Evolutionary conservation across 2,797 vertebrate species (phyloP), one percentile per base, ranked within the genome.

Genomic region (Avahi laniger): DNA sequence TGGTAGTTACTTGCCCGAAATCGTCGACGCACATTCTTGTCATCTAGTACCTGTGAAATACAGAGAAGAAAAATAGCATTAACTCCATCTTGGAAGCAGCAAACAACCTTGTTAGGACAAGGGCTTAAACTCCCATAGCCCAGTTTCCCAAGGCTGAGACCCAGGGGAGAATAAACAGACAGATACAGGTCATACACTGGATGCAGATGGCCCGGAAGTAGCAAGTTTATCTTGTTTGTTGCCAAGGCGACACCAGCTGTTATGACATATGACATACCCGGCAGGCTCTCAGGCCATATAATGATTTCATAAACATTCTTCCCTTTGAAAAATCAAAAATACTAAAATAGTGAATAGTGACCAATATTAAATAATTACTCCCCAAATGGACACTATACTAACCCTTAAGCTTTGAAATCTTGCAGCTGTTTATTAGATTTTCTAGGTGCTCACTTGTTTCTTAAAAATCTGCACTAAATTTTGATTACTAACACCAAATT

Each of bases 1-100:
- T 99, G 99, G 97, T 99, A 99, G 98, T 99, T 99, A 94, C 99
- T 99, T 0, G 99, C 99, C 50, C 99, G 99, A 98, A 99, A 99
- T 12, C 99, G 98, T 63, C 99, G 98, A 0, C 99, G 98, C 1
- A 99, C 99, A 0, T 99, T 99, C 98, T 99, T 99, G 97, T 99
- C 99, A 81, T 99, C 99, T 57, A 99, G 97, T 35, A 99, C 99
- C 99, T 99, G 97, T 5, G 78, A 95, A 48, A 91, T 0, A 18
- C 0, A 12, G 46, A 15, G 13, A 35, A 3, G 6, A 18, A 57
- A 9, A 11, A 30, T 43, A 72, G 48, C 1, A 10, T 15, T 65
- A 17, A 1, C 10, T 73, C 38, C 46, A 0, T 28, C 83, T 30
- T 18, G 33, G 85, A 78, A 93, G 82, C 73, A 35, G 57, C 73